These are phyloP conservation scores for Hydriomena furcata DNA, from an alignment of 2,888 invertebrate genomes.

Conservation along the genomic window DNA sequence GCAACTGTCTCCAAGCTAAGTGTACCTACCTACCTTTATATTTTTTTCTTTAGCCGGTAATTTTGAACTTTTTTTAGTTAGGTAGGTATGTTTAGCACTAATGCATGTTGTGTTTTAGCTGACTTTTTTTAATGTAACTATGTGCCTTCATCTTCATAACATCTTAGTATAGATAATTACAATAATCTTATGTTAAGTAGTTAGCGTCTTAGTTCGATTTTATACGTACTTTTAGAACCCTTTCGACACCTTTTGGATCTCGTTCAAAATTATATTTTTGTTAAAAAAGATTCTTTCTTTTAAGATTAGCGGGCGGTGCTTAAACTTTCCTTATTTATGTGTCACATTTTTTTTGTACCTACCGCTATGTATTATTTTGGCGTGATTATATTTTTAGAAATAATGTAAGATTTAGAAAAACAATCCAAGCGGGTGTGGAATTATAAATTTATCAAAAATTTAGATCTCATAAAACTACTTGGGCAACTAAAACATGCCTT, in stretches of 20 bases:
- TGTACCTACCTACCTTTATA: too few species aligned
- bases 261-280: slow-evolving; percentile 67
- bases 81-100: too few species aligned
- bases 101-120: slow-evolving; percentile 13
- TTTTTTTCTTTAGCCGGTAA: too few species aligned
- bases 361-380: slow-evolving; percentile 75
- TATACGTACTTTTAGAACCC: slow-evolving; percentile 53
- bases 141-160: slow-evolving; percentile 37
- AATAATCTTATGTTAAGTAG: slow-evolving; percentile 68
- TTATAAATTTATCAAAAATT: slow-evolving; percentile 60
- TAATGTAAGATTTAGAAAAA: slow-evolving; percentile 56
- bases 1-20: too few species aligned
- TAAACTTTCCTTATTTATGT: slow-evolving; percentile 49
- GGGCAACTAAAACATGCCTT: slow-evolving; percentile 63
- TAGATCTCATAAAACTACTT: slow-evolving; percentile 69
- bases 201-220: slow-evolving; percentile 58
- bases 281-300: slow-evolving; percentile 45
- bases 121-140: slow-evolving; percentile 18
- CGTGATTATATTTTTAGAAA: slow-evolving; percentile 52
- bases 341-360: slow-evolving; percentile 49
- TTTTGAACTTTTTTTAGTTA: too few species aligned
- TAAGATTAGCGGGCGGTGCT: slow-evolving; percentile 76
- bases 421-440: slow-evolving; percentile 58
- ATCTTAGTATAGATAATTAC: slow-evolving; percentile 36
- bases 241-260: slow-evolving; percentile 64